A percentile compares a stretch with the other conserved stretches of the same genome.
Evolutionary conservation across 2,888 invertebrate species (phyloP).

Genomic region (Bruchidius siliquastri): DNA sequence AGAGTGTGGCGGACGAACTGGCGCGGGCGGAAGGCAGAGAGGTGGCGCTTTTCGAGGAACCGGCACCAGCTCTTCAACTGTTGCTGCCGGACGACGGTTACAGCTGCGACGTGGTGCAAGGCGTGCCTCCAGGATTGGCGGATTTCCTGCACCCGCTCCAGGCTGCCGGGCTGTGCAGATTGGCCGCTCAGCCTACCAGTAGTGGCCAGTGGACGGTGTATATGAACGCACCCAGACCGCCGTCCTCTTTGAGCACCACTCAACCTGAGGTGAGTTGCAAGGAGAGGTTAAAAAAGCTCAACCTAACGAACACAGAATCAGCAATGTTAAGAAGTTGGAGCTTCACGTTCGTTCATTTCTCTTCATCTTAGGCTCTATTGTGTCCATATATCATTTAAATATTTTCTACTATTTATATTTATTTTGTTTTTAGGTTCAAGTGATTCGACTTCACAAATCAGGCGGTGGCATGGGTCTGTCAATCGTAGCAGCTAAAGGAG

Average conservation of each 20-base stretch:
- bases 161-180: conserved; percentile 79
- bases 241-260: conserved; percentile 43
- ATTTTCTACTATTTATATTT: neutral
- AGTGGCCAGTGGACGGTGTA: conserved; percentile 95
- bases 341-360: too few relatives aligned
- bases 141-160: conserved; percentile 83
- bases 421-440: conserved; percentile 56
- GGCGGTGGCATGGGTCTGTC: conserved; percentile 97
- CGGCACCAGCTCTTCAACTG: conserved; percentile 83
- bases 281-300: too few relatives aligned
- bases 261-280: conserved; percentile 46
- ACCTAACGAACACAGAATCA: too few relatives aligned
- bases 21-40: conserved; percentile 87
- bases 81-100: conserved; percentile 92
- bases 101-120: conserved; percentile 85
- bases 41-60: conserved; percentile 85
- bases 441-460: conserved; percentile 88
- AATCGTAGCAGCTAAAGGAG: conserved; percentile 90
- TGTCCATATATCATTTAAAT: too few relatives aligned
- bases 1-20: conserved; percentile 86
- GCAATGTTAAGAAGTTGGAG: too few relatives aligned
- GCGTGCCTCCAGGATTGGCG: conserved; percentile 88
- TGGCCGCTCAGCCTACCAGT: conserved; percentile 86
- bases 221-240: conserved; percentile 56
- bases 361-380: too few relatives aligned